Conservation (phyloP, 2,888 invertebrate genomes). For the Sarcophaga caerulescens region DNA sequence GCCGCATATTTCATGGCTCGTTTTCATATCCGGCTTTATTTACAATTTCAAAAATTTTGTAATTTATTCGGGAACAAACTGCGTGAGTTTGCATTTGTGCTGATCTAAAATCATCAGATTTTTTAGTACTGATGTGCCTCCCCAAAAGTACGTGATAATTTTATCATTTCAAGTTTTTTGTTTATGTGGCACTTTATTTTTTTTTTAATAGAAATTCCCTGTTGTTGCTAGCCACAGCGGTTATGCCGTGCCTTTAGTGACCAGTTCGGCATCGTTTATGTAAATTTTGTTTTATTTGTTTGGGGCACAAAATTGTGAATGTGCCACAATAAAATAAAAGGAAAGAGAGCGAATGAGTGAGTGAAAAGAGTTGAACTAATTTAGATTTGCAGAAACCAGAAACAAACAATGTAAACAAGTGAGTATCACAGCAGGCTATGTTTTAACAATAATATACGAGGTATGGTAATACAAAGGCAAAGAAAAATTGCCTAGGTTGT, state of each 20-base stretch:
- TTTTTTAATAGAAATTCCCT: neutral
- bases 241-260: constrained; percentile 3
- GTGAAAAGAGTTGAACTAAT: constrained; percentile 19
- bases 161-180: constrained; percentile 63
- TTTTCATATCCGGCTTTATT: too few relatives aligned
- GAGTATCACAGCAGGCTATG: neutral
- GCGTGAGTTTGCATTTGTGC: too few relatives aligned
- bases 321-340: constrained; percentile 2
- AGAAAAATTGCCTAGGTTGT: too few relatives aligned
- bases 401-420: constrained; percentile 10
- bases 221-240: neutral
- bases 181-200: constrained; percentile 61
- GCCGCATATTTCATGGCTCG: too few relatives aligned
- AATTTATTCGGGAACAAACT: too few relatives aligned
- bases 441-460: neutral
- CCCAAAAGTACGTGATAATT: constrained; percentile 63
- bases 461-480: neutral
- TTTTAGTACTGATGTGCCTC: too few relatives aligned
- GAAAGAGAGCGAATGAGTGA: too few relatives aligned
- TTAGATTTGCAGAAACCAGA: constrained; percentile 27
- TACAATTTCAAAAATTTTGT: too few relatives aligned
- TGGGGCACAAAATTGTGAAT: constrained; percentile 14
- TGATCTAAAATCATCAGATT: too few relatives aligned
- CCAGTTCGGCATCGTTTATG: constrained; percentile 21
- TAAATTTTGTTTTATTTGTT: neutral